Conservation (phyloP, 2,888 invertebrate species). For the Oscheius sp. region DNA sequence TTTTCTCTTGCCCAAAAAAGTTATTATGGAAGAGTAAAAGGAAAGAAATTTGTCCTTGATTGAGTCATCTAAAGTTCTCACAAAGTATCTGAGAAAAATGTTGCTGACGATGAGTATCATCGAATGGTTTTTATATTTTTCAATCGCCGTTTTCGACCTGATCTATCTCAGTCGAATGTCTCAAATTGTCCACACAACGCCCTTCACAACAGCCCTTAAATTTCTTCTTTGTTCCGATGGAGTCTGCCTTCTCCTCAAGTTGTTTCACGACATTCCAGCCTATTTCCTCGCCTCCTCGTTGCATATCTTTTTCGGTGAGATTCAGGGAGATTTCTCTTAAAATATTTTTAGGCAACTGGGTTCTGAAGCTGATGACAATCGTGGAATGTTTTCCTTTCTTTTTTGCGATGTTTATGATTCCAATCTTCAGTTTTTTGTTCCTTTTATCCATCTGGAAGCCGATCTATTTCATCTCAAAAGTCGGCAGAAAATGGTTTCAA, state of each 20-base stretch:
- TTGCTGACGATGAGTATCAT: not conserved
- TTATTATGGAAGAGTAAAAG: not conserved
- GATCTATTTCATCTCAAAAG: not conserved
- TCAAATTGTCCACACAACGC: not conserved
- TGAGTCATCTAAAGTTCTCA: not conserved
- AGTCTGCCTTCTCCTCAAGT: not conserved
- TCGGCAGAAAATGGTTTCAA: not conserved
- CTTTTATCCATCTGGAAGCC: not conserved
- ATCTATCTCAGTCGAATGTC: not conserved
- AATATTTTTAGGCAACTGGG: not conserved
- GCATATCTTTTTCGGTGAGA: not conserved
- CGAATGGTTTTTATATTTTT: not conserved
- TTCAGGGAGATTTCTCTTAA: too few relatives aligned
- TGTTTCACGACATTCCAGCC: not conserved
- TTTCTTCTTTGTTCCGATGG: not conserved
- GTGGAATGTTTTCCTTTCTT: not conserved
- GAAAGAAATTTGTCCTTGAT: not conserved
- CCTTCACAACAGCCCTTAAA: not conserved
- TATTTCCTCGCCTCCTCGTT: not conserved
- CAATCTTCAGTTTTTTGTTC: not conserved
- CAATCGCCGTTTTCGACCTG: not conserved
- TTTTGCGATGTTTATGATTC: not conserved
- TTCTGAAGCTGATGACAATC: not conserved
- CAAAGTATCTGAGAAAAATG: not conserved
- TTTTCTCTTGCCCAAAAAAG: not conserved